Percentiles rank a stretch among this genome's conserved stretches.
Conservation (phyloP, 2,113 vertebrate species). For the Pica pica region DNA sequence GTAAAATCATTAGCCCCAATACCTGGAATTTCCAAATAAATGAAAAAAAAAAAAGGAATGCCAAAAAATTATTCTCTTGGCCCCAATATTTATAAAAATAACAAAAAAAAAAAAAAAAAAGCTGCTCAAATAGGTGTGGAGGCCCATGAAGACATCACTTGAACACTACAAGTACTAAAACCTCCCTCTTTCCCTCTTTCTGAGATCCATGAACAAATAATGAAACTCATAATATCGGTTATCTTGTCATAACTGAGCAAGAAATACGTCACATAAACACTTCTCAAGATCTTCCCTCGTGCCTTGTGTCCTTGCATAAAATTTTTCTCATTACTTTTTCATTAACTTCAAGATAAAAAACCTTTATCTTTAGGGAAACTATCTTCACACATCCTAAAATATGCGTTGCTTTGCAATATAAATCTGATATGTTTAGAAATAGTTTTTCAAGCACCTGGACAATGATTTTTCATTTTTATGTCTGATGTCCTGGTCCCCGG, state of each 20-base stretch:
- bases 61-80: neutral
- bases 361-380: neutral
- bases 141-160: neutral
- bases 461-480: too few species aligned
- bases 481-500: neutral
- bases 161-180: neutral
- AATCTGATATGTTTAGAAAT: neutral
- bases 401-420: neutral
- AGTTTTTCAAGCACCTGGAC: too few species aligned
- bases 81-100: neutral
- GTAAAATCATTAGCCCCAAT: neutral
- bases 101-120: neutral
- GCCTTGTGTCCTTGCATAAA: neutral
- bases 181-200: neutral
- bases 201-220: neutral
- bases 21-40: neutral
- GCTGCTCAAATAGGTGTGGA: neutral
- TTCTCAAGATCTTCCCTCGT: neutral
- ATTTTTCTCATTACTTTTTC: neutral
- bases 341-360: neutral
- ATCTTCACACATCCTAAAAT: neutral
- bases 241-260: neutral
- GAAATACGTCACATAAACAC: rapidly evolving
- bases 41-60: neutral
- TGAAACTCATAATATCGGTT: neutral